Percentiles rank a stretch among this genome's conserved stretches.
Conservation (phyloP, 2,888 invertebrate species). For the Megamerina dolium region DNA sequence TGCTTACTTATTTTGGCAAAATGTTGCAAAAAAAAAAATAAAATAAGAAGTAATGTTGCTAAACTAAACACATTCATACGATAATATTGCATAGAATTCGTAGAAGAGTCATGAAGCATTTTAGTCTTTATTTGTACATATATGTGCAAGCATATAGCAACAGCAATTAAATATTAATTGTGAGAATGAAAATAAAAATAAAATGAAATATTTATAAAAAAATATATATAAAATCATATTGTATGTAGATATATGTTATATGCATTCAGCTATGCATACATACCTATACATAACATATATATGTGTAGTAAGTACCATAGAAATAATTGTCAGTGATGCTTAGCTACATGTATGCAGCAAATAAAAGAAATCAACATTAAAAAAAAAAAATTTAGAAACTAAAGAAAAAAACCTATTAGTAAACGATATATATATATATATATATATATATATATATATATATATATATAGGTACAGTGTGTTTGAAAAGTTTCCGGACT, state of each 20-base stretch:
- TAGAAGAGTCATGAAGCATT: too few species aligned
- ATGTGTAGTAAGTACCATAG: neutral
- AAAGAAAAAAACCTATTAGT: slow-evolving; percentile 2
- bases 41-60: too few species aligned
- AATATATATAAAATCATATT: too few species aligned
- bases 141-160: neutral
- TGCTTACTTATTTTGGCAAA: too few species aligned
- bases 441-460: slow-evolving; percentile 4
- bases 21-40: too few species aligned
- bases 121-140: neutral
- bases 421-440: neutral
- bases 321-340: too few species aligned
- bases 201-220: too few species aligned
- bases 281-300: slow-evolving; percentile 12
- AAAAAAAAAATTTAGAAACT: neutral
- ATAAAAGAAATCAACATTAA: neutral
- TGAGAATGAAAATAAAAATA: neutral
- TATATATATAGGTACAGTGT: slow-evolving; percentile 7
- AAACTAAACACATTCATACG: too few species aligned
- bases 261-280: neutral
- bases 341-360: neutral
- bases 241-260: neutral
- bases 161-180: neutral
- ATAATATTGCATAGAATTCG: too few species aligned
- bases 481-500: too few species aligned